Evolutionary conservation across 2,113 vertebrate species (phyloP).

Genomic region (Cromileptes altivelis): DNA sequence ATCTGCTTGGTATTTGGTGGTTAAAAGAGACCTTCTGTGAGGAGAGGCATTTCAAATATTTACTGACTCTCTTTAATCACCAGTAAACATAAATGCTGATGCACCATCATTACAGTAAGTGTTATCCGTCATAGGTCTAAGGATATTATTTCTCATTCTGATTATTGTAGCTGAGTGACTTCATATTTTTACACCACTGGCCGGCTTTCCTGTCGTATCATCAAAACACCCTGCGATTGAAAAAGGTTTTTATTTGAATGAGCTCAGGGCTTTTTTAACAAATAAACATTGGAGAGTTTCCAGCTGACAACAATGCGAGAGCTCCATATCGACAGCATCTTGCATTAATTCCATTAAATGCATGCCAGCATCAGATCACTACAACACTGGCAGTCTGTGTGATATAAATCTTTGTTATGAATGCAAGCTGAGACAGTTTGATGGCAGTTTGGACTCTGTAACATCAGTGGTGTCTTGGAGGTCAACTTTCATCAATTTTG

Average conservation of each 20-base stretch:
- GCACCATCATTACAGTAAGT: not conserved
- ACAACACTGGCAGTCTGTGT: not conserved
- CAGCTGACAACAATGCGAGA: slow-evolving; percentile 17
- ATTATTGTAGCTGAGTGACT: not conserved
- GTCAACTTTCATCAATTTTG: not conserved
- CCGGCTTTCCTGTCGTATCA: slow-evolving; percentile 41
- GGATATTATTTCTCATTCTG: not conserved
- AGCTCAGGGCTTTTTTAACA: slow-evolving; percentile 6
- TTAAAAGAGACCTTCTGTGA: not conserved
- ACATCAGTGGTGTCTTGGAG: not conserved
- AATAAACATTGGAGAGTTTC: slow-evolving; percentile 2
- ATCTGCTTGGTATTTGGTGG: not conserved
- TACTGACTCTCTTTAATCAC: not conserved
- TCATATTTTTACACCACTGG: slow-evolving; percentile 25
- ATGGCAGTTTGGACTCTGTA: not conserved
- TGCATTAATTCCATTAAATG: slow-evolving; percentile 12
- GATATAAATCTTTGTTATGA: slow-evolving; percentile 15
- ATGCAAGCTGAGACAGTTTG: slow-evolving; percentile 2
- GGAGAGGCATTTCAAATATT: not conserved
- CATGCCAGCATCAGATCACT: not conserved
- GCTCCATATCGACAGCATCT: not conserved
- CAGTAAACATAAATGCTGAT: not conserved
- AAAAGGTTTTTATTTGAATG: not conserved
- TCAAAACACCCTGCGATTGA: slow-evolving; percentile 33
- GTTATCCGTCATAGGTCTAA: not conserved